Conservation (phyloP, 1,140 invertebrate species). For the Popillia japonica region DNA sequence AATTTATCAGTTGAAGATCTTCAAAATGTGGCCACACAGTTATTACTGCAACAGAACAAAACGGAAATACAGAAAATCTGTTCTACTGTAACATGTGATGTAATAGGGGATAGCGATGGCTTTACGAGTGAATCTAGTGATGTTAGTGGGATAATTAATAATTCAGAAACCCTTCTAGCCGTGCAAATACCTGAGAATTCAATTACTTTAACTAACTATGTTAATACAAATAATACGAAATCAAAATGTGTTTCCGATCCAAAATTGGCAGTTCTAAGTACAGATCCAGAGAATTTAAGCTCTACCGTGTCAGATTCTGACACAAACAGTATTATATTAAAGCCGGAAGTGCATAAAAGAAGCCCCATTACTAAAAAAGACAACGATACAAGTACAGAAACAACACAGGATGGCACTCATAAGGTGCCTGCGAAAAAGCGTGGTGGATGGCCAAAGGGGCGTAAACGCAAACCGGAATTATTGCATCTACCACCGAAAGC, state of each 20-base stretch:
- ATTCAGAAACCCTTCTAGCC: slow-evolving; percentile 36
- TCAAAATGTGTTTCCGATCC: slow-evolving; percentile 17
- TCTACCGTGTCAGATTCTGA: slow-evolving; percentile 46
- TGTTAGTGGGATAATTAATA: slow-evolving; percentile 48
- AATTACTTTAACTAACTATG: slow-evolving; percentile 21
- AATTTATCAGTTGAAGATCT: slow-evolving; percentile 62
- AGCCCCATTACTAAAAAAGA: slow-evolving; percentile 16
- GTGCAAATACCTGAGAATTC: slow-evolving; percentile 23
- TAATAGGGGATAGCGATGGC: slow-evolving; percentile 56
- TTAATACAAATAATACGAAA: slow-evolving; percentile 27
- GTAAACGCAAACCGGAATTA: slow-evolving; percentile 66
- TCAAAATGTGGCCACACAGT: slow-evolving; percentile 59
- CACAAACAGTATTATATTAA: slow-evolving; percentile 42
- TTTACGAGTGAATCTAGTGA: slow-evolving; percentile 59
- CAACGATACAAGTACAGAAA: slow-evolving; percentile 9
- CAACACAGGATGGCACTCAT: background rate
- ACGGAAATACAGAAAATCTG: slow-evolving; percentile 38
- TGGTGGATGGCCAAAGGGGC: slow-evolving; percentile 71
- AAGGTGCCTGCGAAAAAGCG: slow-evolving; percentile 60
- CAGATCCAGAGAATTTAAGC: slow-evolving; percentile 38
- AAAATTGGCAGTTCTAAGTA: slow-evolving; percentile 35
- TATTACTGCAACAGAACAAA: slow-evolving; percentile 54
- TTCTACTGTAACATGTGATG: slow-evolving; percentile 43
- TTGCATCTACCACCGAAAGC: slow-evolving; percentile 66
- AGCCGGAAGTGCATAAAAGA: slow-evolving; percentile 41